phyloP scores from a whole-genome alignment of 2,888 invertebrate genomes.

The Drosophila anomalata region DNA sequence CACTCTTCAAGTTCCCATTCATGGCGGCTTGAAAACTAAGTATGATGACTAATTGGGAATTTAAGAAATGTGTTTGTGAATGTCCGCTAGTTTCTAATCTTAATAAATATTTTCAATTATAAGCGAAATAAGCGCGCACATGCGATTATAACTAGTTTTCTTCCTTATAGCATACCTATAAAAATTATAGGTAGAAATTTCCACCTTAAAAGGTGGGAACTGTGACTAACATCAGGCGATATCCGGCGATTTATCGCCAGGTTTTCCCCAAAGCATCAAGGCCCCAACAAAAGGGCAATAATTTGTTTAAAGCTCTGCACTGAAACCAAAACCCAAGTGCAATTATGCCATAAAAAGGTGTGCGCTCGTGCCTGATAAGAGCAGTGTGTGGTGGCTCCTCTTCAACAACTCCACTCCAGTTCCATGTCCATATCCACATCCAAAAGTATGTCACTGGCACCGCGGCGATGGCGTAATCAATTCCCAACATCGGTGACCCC shows the following conservation, averaged over 20 bases:
- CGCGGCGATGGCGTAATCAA: constrained; percentile 30
- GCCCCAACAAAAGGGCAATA: background rate
- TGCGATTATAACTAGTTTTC: too few species aligned
- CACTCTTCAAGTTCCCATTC: too few species aligned
- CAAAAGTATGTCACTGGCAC: constrained; percentile 30
- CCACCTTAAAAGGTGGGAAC: constrained; percentile 2
- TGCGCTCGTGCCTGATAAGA: constrained; percentile 12
- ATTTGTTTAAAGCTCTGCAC: constrained; percentile 40
- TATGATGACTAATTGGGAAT: background rate
- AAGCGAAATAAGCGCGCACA: too few species aligned
- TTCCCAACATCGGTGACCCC: constrained; percentile 39
- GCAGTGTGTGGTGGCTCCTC: background rate
- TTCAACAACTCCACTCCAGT: constrained; percentile 3
- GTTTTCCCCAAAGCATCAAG: constrained; percentile 19
- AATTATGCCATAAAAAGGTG: constrained; percentile 30
- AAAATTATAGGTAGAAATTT: constrained; percentile 2
- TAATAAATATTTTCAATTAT: too few species aligned
- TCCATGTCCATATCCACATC: background rate
- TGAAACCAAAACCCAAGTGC: constrained; percentile 3
- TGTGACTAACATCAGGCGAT: constrained; percentile 35
- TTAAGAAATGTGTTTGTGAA: too few species aligned
- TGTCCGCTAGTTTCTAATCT: too few species aligned
- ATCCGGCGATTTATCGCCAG: constrained; percentile 33
- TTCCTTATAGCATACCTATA: background rate
- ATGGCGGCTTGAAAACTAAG: background rate